Conservation (phyloP, 1,140 invertebrate genomes). For the Eubasilissa regina region DNA sequence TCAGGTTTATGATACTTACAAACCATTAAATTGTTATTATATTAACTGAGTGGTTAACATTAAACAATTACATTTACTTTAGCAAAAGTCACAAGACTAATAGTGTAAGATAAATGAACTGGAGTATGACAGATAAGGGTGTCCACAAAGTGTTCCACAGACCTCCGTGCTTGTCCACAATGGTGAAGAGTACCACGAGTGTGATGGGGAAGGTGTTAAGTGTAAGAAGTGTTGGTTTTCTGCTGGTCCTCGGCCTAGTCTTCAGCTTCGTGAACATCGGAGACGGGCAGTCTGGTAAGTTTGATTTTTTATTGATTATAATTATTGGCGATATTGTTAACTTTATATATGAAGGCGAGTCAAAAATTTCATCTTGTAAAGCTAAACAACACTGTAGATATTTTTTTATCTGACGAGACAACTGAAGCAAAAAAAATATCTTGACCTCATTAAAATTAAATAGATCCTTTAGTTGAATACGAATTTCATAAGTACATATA, state of each 20-base stretch:
- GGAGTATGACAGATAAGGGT: conserved; percentile 17
- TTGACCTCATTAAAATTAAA: background rate
- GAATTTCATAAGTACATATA: background rate
- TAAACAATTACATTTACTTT: too few relatives aligned
- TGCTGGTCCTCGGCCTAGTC: conserved; percentile 9
- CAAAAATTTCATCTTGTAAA: background rate
- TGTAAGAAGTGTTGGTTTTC: conserved; percentile 22
- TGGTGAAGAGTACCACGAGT: background rate
- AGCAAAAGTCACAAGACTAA: background rate
- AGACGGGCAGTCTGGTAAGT: conserved; percentile 1
- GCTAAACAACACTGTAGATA: background rate
- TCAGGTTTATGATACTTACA: background rate
- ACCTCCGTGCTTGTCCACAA: conserved; percentile 46
- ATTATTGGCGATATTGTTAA: background rate
- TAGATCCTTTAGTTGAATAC: too few relatives aligned
- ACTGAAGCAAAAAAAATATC: background rate
- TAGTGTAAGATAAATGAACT: background rate
- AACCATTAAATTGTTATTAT: background rate
- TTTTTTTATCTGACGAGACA: background rate
- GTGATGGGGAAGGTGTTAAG: conserved; percentile 9
- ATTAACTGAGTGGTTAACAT: too few relatives aligned
- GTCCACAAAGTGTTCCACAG: conserved; percentile 42
- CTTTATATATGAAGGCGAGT: too few relatives aligned
- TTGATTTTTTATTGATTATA: background rate
- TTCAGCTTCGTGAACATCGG: conserved; percentile 1